A percentile compares a stretch with the other conserved stretches of the same genome.
phyloP scores from a whole-genome alignment of 2,797 vertebrate genomes.

The Pogonophryne albipinna region DNA sequence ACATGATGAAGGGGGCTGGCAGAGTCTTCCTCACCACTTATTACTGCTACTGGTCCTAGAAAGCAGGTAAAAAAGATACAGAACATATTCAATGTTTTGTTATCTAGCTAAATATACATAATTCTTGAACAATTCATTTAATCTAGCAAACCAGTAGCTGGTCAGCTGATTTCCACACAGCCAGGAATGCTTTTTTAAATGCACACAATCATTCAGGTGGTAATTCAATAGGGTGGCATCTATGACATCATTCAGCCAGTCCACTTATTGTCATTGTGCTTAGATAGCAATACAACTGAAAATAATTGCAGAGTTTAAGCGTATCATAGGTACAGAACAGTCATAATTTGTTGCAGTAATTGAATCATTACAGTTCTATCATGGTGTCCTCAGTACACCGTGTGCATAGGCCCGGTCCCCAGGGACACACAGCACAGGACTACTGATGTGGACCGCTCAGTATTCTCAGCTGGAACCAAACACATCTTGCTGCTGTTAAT shows the following conservation, averaged over 20 bases:
- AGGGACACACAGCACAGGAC: slow-evolving; percentile 7
- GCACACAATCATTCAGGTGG: too few relatives aligned
- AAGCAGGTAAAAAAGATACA: neutral
- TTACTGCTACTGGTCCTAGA: slow-evolving; percentile 94
- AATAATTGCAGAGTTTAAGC: too few relatives aligned
- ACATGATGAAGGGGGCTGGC: slow-evolving; percentile 97
- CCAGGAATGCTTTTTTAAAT: too few relatives aligned
- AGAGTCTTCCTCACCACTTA: slow-evolving; percentile 96
- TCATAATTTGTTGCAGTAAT: slow-evolving; percentile 1
- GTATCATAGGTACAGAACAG: too few relatives aligned
- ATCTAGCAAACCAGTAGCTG: too few relatives aligned
- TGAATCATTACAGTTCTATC: slow-evolving; percentile 18
- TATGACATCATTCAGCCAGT: too few relatives aligned
- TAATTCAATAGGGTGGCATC: too few relatives aligned
- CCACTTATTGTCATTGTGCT: too few relatives aligned
- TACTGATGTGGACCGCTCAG: slow-evolving; percentile 3
- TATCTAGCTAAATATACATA: neutral
- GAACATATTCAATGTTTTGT: neutral
- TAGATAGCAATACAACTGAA: too few relatives aligned
- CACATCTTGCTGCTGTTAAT: slow-evolving; percentile 29
- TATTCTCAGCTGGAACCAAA: slow-evolving; percentile 20
- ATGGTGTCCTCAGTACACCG: slow-evolving; percentile 12
- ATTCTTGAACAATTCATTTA: neutral
- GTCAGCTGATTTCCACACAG: too few relatives aligned
- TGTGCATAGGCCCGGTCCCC: neutral